A percentile compares a stretch with the other conserved stretches of the same genome.
These are phyloP conservation scores for Heterodera carotae DNA, from an alignment of 1,140 invertebrate genomes.

Conservation along the genomic window DNA sequence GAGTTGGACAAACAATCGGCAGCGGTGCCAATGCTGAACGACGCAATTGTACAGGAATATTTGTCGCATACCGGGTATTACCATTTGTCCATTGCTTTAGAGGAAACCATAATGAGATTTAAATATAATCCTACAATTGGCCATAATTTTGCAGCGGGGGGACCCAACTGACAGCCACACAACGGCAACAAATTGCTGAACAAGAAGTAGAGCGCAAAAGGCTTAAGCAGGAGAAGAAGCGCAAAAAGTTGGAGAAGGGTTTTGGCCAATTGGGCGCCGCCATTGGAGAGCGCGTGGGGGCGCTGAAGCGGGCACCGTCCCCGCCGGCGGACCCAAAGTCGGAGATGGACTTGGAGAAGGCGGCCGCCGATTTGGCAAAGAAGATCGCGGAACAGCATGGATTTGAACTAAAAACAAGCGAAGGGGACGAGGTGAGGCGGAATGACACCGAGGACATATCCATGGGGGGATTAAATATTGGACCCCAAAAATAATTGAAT, in stretches of 20 bases:
- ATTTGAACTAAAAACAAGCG: conserved; percentile 8
- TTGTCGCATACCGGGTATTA: conserved; percentile 52
- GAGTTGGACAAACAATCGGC: conserved; percentile 54
- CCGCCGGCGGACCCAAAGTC: conserved; percentile 54
- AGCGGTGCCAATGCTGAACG: conserved; percentile 60
- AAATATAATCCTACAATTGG: not conserved
- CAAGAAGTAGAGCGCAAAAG: conserved; percentile 59
- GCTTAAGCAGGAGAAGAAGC: conserved; percentile 59
- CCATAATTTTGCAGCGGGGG: conserved; percentile 51
- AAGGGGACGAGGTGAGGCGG: not conserved
- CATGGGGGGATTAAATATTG: not conserved
- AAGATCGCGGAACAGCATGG: conserved; percentile 53
- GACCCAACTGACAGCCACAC: conserved; percentile 45
- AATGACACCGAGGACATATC: too few relatives aligned
- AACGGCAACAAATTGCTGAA: conserved; percentile 51
- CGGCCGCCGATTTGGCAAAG: conserved; percentile 55
- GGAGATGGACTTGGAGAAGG: conserved; percentile 59
- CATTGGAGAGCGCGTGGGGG: not conserved
- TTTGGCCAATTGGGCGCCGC: conserved; percentile 12
- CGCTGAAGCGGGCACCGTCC: conserved; percentile 33
- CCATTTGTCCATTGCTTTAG: not conserved
- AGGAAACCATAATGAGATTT: not conserved
- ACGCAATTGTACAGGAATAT: conserved; percentile 45
- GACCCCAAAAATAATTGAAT: not conserved
- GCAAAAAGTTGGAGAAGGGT: conserved; percentile 33